Percentiles rank a stretch among this genome's conserved stretches.
phyloP scores from a whole-genome alignment of 1,140 invertebrate species.

The Helicoverpa armigera region DNA sequence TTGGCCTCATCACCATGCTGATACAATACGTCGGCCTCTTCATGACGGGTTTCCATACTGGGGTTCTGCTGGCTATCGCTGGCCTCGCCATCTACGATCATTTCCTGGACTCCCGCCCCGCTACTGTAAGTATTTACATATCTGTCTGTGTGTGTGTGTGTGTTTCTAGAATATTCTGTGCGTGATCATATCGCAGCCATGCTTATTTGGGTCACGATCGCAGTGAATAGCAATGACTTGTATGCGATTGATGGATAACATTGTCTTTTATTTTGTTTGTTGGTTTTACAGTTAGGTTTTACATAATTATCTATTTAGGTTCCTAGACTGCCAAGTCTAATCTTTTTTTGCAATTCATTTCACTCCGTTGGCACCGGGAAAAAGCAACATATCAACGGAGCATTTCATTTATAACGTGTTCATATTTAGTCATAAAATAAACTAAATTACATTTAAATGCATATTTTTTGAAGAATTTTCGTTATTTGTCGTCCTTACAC shows the following conservation, averaged over 20 bases:
- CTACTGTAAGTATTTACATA: constrained; percentile 72
- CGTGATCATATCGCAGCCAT: constrained; percentile 6
- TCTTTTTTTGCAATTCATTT: no score
- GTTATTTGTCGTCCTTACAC: not conserved
- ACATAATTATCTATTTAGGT: not conserved
- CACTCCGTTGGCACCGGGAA: no score
- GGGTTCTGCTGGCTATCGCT: constrained; percentile 89
- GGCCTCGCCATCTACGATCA: constrained; percentile 87
- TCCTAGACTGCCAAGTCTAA: no score
- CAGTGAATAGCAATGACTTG: constrained; percentile 1
- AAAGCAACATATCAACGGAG: no score
- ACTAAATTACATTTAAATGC: not conserved
- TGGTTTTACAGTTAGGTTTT: not conserved
- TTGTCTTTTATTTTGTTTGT: not conserved
- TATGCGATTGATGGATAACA: constrained; percentile 6
- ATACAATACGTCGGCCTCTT: constrained; percentile 95
- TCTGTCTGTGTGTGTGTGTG: not conserved
- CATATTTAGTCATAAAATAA: no score
- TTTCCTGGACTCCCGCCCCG: constrained; percentile 84
- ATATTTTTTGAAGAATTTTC: constrained; percentile 2
- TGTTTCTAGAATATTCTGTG: constrained; percentile 2
- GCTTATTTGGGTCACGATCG: not conserved
- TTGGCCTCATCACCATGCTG: constrained; percentile 93
- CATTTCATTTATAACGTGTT: no score
- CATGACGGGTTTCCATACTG: constrained; percentile 94